These are phyloP conservation scores for Spea hammondii DNA, from an alignment of 2,797 vertebrate genomes.

Conservation along the genomic window DNA sequence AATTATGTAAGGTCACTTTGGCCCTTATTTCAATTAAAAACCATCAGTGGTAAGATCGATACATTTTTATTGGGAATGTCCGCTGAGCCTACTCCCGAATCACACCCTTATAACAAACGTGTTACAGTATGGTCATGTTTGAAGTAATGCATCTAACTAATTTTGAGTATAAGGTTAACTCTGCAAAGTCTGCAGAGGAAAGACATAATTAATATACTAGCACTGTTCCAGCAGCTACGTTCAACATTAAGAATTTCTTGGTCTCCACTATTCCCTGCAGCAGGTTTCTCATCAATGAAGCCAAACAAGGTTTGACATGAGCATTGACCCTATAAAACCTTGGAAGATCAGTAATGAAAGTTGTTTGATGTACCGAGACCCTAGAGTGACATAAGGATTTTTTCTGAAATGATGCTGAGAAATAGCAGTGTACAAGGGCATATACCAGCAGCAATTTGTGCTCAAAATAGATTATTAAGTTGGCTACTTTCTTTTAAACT, in stretches of 20 bases:
- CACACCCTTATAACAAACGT: too few species aligned
- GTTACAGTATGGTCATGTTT: too few species aligned
- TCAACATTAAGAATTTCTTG: slow-evolving; percentile 16
- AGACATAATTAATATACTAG: slow-evolving; percentile 24
- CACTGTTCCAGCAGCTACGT: background rate
- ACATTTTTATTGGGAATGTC: too few species aligned
- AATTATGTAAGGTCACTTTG: too few species aligned
- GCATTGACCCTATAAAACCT: slow-evolving; percentile 15
- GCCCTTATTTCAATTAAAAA: too few species aligned
- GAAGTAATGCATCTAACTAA: too few species aligned
- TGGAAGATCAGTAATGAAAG: slow-evolving; percentile 26
- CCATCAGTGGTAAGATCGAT: too few species aligned
- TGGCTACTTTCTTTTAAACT: slow-evolving; percentile 19
- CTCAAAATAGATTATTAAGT: slow-evolving; percentile 36
- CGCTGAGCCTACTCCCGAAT: too few species aligned
- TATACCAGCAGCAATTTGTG: slow-evolving; percentile 31
- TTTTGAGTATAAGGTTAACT: too few species aligned
- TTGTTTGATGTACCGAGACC: slow-evolving; percentile 26
- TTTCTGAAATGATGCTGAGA: slow-evolving; percentile 22
- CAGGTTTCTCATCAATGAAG: slow-evolving; percentile 35
- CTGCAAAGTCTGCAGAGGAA: background rate
- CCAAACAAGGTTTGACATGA: slow-evolving; percentile 37
- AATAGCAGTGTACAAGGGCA: slow-evolving; percentile 31
- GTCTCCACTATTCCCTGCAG: slow-evolving; percentile 19
- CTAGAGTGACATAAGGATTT: slow-evolving; percentile 23